Evolutionary conservation across 2,888 invertebrate species (phyloP).

Genomic region (Drosophila falleni): DNA sequence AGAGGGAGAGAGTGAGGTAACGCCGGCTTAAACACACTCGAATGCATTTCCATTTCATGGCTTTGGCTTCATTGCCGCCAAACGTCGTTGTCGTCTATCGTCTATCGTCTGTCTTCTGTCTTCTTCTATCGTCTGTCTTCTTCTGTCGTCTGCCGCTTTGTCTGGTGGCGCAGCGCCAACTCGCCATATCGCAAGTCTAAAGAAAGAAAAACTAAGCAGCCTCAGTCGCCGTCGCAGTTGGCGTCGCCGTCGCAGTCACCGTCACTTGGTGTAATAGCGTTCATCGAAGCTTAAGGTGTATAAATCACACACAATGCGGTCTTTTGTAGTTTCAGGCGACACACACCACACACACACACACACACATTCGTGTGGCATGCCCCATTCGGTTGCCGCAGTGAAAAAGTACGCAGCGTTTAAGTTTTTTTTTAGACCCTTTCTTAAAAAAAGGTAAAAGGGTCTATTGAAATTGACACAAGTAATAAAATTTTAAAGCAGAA

Average conservation of each 20-base stretch:
- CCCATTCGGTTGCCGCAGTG: conserved; percentile 58
- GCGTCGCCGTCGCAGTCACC: conserved; percentile 12
- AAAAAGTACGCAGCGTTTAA: conserved; percentile 65
- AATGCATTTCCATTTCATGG: conserved; percentile 83
- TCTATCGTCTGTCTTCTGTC: conserved; percentile 25
- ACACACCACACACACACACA: conserved; percentile 41
- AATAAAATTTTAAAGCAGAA: too few relatives aligned
- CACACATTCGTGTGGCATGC: conserved; percentile 12
- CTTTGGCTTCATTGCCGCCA: conserved; percentile 81
- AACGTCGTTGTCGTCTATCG: conserved; percentile 65
- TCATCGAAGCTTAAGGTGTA: conserved; percentile 82
- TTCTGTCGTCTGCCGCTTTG: conserved; percentile 69
- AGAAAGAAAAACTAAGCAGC: conserved; percentile 37
- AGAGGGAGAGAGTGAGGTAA: conserved; percentile 29
- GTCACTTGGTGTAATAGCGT: conserved; percentile 73
- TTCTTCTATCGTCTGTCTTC: conserved; percentile 22
- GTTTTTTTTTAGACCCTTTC: conserved; percentile 27
- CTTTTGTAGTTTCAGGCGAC: conserved; percentile 77
- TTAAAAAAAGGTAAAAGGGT: neutral
- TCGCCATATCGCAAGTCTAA: conserved; percentile 51
- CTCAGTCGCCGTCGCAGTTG: conserved; percentile 18
- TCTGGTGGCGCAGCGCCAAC: conserved; percentile 80
- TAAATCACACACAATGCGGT: conserved; percentile 82
- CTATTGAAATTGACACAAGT: neutral
- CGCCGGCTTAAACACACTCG: conserved; percentile 82